Percentiles rank a stretch among this genome's conserved stretches.
Evolutionary conservation across 2,113 vertebrate species (phyloP).

Genomic region (Zosterops pallidus): DNA sequence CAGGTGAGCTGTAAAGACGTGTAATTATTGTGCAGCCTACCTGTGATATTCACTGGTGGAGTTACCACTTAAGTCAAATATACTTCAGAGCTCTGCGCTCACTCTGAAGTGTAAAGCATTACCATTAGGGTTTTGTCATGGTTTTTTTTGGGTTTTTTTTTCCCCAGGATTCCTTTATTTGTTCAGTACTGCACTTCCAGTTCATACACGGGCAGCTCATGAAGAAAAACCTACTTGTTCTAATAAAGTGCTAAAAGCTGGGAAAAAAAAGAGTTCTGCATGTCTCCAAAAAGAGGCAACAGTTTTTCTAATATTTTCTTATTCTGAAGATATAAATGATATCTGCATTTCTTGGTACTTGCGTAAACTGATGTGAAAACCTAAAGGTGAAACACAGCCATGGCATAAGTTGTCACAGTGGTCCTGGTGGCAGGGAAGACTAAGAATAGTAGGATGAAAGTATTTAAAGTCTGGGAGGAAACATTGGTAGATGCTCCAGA

Average conservation of each 20-base stretch:
- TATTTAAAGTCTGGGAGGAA: background rate
- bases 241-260: background rate
- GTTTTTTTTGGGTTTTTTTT: background rate
- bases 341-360: background rate
- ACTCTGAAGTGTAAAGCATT: background rate
- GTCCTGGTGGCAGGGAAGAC: background rate
- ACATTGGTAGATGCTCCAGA: background rate
- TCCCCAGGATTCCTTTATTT: background rate
- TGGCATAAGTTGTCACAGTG: background rate
- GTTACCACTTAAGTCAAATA: background rate
- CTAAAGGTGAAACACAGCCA: background rate
- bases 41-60: background rate
- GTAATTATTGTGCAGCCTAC: background rate
- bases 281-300: background rate
- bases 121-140: background rate
- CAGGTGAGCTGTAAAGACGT: background rate
- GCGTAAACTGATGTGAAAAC: background rate
- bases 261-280: background rate
- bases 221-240: background rate
- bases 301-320: background rate
- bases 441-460: background rate
- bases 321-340: background rate
- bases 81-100: background rate
- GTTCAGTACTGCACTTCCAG: background rate
- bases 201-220: background rate